phyloP scores from a whole-genome alignment of 2,113 vertebrate genomes.

The Ctenodactylus gundi region DNA sequence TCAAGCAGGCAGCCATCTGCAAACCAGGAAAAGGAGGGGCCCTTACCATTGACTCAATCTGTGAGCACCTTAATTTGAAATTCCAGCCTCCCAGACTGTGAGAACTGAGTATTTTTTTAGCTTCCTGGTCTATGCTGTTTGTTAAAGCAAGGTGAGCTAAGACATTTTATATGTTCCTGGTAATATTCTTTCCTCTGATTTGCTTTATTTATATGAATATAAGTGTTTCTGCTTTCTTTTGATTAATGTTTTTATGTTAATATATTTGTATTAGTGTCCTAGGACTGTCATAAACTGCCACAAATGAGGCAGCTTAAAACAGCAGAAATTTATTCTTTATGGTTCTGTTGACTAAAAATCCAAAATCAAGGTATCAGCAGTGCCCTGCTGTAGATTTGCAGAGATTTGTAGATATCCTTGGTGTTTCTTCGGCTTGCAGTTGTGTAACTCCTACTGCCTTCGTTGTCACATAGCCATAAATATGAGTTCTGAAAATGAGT shows the following conservation, averaged over 20 bases:
- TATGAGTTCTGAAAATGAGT: too few relatives aligned
- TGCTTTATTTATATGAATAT: not conserved
- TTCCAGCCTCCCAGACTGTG: too few relatives aligned
- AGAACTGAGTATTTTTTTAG: too few relatives aligned
- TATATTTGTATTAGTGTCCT: not conserved
- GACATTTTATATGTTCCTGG: not conserved
- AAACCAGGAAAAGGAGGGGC: not conserved
- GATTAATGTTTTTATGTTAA: not conserved
- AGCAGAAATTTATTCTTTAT: not conserved
- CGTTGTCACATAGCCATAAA: not conserved
- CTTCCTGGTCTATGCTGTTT: too few relatives aligned
- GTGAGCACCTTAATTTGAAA: too few relatives aligned
- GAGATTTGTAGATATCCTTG: not conserved
- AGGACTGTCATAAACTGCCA: not conserved
- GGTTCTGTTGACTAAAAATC: too few relatives aligned
- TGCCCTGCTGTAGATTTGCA: not conserved
- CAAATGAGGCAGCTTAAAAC: not conserved
- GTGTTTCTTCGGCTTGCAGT: not conserved
- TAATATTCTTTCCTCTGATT: not conserved
- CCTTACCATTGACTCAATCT: too few relatives aligned
- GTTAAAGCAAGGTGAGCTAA: not conserved
- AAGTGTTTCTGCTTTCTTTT: too few relatives aligned
- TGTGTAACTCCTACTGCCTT: not conserved
- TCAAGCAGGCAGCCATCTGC: not conserved
- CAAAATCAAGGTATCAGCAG: not conserved